phyloP scores from a whole-genome alignment of 2,113 vertebrate species.

The Ascaphus truei region DNA sequence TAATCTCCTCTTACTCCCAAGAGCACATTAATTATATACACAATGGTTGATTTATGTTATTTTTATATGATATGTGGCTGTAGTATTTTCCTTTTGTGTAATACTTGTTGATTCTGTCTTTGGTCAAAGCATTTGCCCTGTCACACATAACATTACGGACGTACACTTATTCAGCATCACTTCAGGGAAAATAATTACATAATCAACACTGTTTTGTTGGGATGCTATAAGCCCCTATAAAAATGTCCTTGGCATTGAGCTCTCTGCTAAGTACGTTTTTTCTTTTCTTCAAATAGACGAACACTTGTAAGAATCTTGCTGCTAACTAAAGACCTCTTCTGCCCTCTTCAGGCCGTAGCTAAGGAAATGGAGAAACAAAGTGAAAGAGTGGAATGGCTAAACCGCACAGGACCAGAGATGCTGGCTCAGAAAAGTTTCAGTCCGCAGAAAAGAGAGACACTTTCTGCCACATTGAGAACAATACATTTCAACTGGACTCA shows the following conservation, averaged over 20 bases:
- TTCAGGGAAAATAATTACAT: too few species aligned
- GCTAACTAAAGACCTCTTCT: constrained; percentile 26
- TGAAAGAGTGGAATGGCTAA: constrained; percentile 80
- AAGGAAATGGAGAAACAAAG: constrained; percentile 75
- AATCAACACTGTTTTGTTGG: too few species aligned
- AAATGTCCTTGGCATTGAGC: not conserved
- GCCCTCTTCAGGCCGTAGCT: constrained; percentile 62
- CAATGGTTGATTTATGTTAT: too few species aligned
- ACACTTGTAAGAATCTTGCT: not conserved
- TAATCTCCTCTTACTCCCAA: too few species aligned
- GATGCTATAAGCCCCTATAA: not conserved
- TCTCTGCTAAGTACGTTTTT: not conserved
- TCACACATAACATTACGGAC: too few species aligned
- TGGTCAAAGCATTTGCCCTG: too few species aligned
- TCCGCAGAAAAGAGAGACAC: constrained; percentile 68
- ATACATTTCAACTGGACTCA: constrained; percentile 83
- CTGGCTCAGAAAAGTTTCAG: constrained; percentile 69
- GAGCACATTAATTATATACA: too few species aligned
- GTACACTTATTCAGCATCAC: too few species aligned
- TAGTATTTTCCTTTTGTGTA: too few species aligned
- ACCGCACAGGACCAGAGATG: constrained; percentile 73
- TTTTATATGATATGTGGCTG: too few species aligned
- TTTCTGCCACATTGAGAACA: constrained; percentile 67
- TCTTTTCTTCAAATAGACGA: not conserved
- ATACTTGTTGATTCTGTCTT: too few species aligned